A percentile compares a stretch with the other conserved stretches of the same genome.
These are phyloP conservation scores for Amorpha juglandis DNA, from an alignment of 2,888 invertebrate species.

Conservation along the genomic window DNA sequence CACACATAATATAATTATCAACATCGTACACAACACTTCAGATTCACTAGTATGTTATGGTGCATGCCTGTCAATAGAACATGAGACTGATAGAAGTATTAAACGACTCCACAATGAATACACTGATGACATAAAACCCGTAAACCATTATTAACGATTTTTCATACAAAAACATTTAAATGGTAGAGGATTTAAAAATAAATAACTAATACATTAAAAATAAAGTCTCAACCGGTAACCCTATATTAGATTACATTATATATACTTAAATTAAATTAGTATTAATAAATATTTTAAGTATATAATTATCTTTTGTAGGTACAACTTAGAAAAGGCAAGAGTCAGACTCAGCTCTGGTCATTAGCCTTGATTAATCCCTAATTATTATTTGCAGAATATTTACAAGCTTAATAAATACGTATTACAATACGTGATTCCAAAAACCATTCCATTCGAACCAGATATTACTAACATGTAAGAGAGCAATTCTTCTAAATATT, in stretches of 20 bases:
- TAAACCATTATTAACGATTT: constrained; percentile 11
- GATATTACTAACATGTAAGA: constrained; percentile 2
- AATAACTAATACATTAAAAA: background rate
- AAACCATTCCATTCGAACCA: too few species aligned
- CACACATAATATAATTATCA: background rate
- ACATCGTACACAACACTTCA: background rate
- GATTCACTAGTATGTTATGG: constrained; percentile 6
- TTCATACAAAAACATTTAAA: constrained; percentile 15
- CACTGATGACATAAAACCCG: background rate
- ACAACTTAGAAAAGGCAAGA: constrained; percentile 1
- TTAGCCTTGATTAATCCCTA: background rate
- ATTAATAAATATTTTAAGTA: constrained; percentile 1
- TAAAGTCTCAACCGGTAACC: constrained; percentile 14
- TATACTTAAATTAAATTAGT: background rate
- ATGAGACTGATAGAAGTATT: constrained; percentile 14
- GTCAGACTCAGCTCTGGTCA: background rate
- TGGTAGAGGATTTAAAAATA: background rate
- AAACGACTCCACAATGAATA: constrained; percentile 3
- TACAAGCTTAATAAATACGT: background rate
- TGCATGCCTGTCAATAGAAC: background rate
- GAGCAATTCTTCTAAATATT: background rate
- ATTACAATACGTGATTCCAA: background rate
- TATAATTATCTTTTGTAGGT: background rate
- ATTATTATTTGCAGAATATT: background rate
- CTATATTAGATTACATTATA: background rate